Base-by-base conservation (phyloP, 2,888 invertebrate species). In the Acholoe squamosa region DNA sequence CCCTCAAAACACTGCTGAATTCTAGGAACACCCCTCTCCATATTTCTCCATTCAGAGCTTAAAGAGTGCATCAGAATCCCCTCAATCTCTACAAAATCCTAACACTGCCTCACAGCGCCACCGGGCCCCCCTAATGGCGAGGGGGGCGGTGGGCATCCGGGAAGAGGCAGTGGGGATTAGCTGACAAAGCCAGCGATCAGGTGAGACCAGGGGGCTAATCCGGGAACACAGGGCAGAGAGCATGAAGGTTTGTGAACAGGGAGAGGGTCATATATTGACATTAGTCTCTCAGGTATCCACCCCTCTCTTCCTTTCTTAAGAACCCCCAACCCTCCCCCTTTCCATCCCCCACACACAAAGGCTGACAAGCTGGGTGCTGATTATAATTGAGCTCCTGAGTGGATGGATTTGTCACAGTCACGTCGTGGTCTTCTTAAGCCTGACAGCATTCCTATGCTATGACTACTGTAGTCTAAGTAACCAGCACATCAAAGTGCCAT, bases 311-410 rank as follows among this genome's bases (percentile, higher is more conserved):
- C 31, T 31, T 25, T 76, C 25, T 76, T 14, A 19, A 76, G 28
- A 22, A 31, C 76, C 76, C 25, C 76, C 76, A 16, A 10, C 25
- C 76, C 25, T 16, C 76, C 76, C 76, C 76, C 31, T 14, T 25
- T 76, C 76, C 25, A n/a, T 31, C 76, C 16, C n/a, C 28, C 76
- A 76, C 76, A 25, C 61, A 22, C 61, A 43, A 43, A 43, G 43
- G 43, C 43, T 43, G 43, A 43, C 43, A 43, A 10, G 43, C 43
- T n/a, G 19, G 61, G 22, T n/a, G n/a, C 71, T 71, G 71, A 71
- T 71, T 71, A 71, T 71, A 71, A 71, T 71, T 71, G 71, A 71
- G 71, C 71, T 71, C 25, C 71, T 3, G 71, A 71, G 61, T 61
- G 61, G n/a, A n/a, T n/a, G n/a, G 3, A 61, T n/a, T 43, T 43